These are phyloP conservation scores for Argyra leucocephala DNA, from an alignment of 2,888 invertebrate species.

Conservation along the genomic window DNA sequence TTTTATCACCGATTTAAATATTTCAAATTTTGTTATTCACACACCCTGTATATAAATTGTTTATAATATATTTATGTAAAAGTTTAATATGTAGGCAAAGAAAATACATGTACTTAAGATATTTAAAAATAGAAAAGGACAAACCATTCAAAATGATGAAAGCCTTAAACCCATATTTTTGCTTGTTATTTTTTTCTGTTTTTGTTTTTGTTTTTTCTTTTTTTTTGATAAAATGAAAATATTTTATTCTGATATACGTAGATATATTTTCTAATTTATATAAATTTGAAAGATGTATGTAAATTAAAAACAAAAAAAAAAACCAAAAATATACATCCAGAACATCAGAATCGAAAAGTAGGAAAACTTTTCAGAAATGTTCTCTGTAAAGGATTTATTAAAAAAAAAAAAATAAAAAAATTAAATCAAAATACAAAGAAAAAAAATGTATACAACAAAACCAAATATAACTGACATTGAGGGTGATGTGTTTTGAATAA, in stretches of 20 bases:
- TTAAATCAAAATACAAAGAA: background rate
- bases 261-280: background rate
- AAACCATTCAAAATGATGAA: too few species aligned
- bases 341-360: too few species aligned
- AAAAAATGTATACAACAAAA: background rate
- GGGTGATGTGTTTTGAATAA: constrained; percentile 6
- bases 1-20: too few species aligned
- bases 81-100: too few species aligned
- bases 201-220: background rate
- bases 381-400: background rate
- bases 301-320: background rate
- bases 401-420: background rate
- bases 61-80: too few species aligned
- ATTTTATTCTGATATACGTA: background rate
- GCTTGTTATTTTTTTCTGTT: too few species aligned
- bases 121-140: too few species aligned
- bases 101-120: too few species aligned
- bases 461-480: constrained; percentile 1
- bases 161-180: too few species aligned
- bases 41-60: too few species aligned
- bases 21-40: too few species aligned
- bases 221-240: background rate
- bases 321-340: background rate
- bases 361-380: background rate
- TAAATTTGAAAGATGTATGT: background rate